Conservation (phyloP, 1,140 invertebrate genomes). For the Drosophila triauraria region DNA sequence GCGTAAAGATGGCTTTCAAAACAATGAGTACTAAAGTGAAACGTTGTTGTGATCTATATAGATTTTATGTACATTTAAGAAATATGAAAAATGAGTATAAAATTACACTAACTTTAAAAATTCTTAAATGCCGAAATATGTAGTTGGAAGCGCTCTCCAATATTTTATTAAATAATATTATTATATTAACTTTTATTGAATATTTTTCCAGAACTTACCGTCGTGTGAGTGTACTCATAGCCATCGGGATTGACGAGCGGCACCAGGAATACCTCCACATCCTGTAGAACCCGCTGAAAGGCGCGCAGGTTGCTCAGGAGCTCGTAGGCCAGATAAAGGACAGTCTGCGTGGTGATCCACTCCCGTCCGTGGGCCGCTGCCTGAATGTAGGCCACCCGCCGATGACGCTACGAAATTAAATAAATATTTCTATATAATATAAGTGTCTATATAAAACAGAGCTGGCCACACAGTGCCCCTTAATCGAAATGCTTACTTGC, state of each 20-base stretch:
- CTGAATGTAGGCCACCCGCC: conserved; percentile 81
- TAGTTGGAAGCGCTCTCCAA: no score
- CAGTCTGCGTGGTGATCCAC: conserved; percentile 89
- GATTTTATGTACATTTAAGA: no score
- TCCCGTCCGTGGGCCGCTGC: conserved; percentile 86
- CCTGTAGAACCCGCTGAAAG: conserved; percentile 68
- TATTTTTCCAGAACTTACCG: conserved; percentile 78
- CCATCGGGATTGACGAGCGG: conserved; percentile 89
- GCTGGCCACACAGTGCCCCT: background rate
- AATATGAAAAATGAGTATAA: background rate
- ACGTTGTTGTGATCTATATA: background rate
- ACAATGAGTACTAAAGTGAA: background rate
- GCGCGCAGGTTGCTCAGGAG: conserved; percentile 86
- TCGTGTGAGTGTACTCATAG: conserved; percentile 88
- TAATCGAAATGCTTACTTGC: no score
- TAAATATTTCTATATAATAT: background rate
- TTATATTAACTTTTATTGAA: background rate
- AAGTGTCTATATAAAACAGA: background rate
- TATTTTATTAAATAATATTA: background rate
- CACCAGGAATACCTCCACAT: conserved; percentile 89
- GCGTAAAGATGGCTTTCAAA: background rate
- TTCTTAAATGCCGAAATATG: no score
- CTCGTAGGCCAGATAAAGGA: conserved; percentile 87
- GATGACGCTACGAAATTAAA: conserved; percentile 28
- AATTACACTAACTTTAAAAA: no score